Base-by-base conservation (phyloP, 2,113 vertebrate genomes). In the Phalacrocorax aristotelis region DNA sequence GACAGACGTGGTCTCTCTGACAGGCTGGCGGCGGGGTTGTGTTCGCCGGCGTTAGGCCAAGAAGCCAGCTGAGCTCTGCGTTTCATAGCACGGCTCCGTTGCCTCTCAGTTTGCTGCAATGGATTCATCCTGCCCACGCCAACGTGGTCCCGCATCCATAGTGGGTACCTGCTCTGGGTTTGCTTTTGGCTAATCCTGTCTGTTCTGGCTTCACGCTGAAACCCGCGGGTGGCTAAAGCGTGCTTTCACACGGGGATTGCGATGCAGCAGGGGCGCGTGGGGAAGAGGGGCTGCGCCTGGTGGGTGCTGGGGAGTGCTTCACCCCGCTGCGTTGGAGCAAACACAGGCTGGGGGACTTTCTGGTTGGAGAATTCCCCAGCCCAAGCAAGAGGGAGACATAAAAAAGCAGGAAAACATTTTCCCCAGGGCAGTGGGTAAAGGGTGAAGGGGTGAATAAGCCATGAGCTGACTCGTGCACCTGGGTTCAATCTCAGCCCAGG, bases 121-220 rank as follows among this genome's bases (percentile, higher is more conserved):
- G 51, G 52, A 5, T 70, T 65, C 42, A 34, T n/a, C 44, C 34
- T 58, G 48, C 65, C 76, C 5, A 0, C 16, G 13, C 62, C 68
- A 27, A 4, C 7, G 0, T 6, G 48, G 15, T 51, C 65, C 83
- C 29, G 8, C n/a, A 5, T 7, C 68, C 5, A 1, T 2, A 6
- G 32, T 4, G 52, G 30, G 51, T 17, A 48, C 22, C 36, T 65
- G 64, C 29, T 16, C 14, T 9, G 19, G 32, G 26, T 57, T 64
- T 55, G 34, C 26, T 54, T 26, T 48, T 60, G 34, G 11, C 15
- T 38, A 9, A 29, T 55, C 26, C 49, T 61, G 20, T 15, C 34
- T 42, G 30, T 9, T 12, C 15, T 32, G 22, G 9, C 36, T 30
- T 58, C 3, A 0, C 14, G 60, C 51, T 34, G 44, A 38, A 64